Evolutionary conservation across 2,113 vertebrate genomes (phyloP), one percentile per base, ranked within the genome.

Genomic region (Rhabdomys dilectus): DNA sequence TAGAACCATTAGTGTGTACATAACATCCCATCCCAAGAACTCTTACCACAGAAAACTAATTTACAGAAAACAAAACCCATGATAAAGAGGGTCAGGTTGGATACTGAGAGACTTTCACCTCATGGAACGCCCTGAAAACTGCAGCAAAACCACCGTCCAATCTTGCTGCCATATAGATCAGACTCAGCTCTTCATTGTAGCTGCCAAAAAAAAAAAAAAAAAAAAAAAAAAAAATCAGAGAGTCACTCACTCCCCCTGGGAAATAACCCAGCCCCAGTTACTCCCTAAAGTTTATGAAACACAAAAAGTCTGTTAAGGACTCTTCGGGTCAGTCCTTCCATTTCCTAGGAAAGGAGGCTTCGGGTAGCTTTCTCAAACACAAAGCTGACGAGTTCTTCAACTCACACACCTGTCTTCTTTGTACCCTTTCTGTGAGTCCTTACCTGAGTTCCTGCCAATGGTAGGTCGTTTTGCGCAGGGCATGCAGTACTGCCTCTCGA

Each of bases 91-190:
- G 62, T 92, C 72, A 45, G 12, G 58, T 39, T 72, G 53, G 51
- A 91, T 85, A 39, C 0, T 73, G 58, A 81, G 11, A 39, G 76
- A 82, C 7, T 82, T 97, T 97, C 68, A 99, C 99, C 99, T 99
- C 99, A 89, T 99, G 98, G 8, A 99, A 92, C 34, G 98, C 99
- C 96, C 99, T 98, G 94, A 96, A 98, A 93, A 99, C 98, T 4
- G 99, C 99, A 31, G 99, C 99, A 56, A 99, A 99, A 72, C 99
- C 98, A 6, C 99, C 99, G 68, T 99, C 99, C 72, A 99, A 97
- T 34, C 99, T 98, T 72, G 99, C 98, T 3, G 98, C 99, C 99
- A 99, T 98, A 96, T 99, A 99, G 0, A 99, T 93, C 96, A 99
- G 93, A 2, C 98, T 98, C 7, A 99, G 88, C 24, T 99, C 98